Evolutionary conservation across 1,140 invertebrate species (phyloP), one percentile per base, ranked within the genome.

Genomic region (Sarcophaga bullata): DNA sequence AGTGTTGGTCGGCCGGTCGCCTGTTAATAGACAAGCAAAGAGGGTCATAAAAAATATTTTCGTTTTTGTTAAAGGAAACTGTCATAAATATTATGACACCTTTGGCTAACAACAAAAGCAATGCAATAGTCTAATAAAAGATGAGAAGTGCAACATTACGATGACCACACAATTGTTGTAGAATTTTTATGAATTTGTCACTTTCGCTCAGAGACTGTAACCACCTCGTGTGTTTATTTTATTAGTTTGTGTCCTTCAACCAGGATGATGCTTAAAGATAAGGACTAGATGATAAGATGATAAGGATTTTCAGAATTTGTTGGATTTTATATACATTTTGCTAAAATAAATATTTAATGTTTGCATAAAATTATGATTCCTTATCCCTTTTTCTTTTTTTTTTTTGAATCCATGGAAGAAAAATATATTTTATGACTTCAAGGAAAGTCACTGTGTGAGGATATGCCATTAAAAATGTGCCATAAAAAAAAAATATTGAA

Each of bases 81-180:
- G 75, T 80, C 83, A 84, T 84, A 82, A 84, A 82, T 84, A 76
- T 84, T 82, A 82, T 84, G 83, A 84, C 83, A 84, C 78, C 50
- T 72, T 68, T 58, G 6, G 80, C 8, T 9, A 8, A 19, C 48
- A 46, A 80, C 58, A 62, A 25, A 49, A 25, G 19, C 78, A 80
- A 52, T 37, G 13, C 17, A 37, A 68, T 17, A 19, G 37, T 37
- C 25, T 37, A 37, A 37, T 37, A 37, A 37, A 37, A 37, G 25
- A 37, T 37, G 25, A 37, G 25, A 37, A 37, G 25, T 37, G 25
- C 25, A 37, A 37, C 25, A 7, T 8, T 25, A 19, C 49, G 17
- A 76, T 76, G 46, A 78, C 75, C 75, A 78, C 75, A 78, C 75
- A 78, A 78, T 50, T 17, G 62, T 58, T 58, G 54, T 58, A 58